phyloP scores from a whole-genome alignment of 2,113 vertebrate genomes.

The Formicarius rufipectus region DNA sequence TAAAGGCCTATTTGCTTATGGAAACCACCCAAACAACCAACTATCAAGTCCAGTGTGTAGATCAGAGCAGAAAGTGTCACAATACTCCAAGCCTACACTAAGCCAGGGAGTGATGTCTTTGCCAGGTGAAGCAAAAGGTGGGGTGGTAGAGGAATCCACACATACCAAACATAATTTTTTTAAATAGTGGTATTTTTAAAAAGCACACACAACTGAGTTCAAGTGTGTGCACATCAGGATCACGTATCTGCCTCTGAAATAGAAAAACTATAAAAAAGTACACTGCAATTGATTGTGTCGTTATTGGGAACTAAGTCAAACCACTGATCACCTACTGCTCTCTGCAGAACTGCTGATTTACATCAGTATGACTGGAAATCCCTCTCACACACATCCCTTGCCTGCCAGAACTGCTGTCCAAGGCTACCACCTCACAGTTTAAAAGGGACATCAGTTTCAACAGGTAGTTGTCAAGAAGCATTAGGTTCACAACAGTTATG shows the following conservation, averaged over 20 bases:
- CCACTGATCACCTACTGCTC: neutral
- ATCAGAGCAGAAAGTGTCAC: neutral
- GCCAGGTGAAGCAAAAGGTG: neutral
- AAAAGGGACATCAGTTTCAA: neutral
- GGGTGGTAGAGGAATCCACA: neutral
- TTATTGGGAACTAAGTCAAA: neutral
- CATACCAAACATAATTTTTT: rapidly evolving
- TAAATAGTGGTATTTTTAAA: neutral
- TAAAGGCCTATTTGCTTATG: neutral
- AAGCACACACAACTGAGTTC: neutral
- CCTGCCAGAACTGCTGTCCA: neutral
- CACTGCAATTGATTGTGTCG: neutral
- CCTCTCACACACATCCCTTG: neutral
- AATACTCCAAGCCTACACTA: neutral
- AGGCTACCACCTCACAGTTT: neutral
- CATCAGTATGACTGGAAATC: neutral
- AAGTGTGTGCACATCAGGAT: neutral
- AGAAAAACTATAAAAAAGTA: neutral
- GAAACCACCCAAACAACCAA: neutral
- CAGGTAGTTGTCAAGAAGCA: neutral
- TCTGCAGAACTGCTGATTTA: neutral
- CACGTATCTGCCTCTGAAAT: neutral
- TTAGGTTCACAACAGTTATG: neutral
- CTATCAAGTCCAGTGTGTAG: neutral
- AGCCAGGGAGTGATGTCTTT: neutral